A percentile compares a stretch with the other conserved stretches of the same genome.
Evolutionary conservation across 2,113 vertebrate species (phyloP).

Genomic region (Rhegmatorhina hoffmannsi): DNA sequence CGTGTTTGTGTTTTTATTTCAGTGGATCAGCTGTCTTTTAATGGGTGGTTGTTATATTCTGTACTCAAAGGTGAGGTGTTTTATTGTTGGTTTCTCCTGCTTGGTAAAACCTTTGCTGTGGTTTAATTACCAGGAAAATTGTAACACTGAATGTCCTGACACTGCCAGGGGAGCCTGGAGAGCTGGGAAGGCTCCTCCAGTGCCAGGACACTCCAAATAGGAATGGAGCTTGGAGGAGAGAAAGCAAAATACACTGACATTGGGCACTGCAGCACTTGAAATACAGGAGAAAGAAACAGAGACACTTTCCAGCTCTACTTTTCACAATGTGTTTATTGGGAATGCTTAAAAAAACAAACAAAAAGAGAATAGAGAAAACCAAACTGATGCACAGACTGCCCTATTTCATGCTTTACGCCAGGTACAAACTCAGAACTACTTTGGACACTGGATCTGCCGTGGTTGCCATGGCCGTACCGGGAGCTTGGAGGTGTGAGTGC

Average conservation of each 20-base stretch:
- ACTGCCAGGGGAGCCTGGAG: not conserved
- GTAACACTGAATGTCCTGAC: not conserved
- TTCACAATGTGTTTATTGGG: constrained; percentile 30
- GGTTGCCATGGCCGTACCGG: not conserved
- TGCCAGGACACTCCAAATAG: not conserved
- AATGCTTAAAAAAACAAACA: not conserved
- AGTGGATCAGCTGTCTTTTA: not conserved
- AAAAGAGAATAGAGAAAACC: not conserved
- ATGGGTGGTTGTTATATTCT: not conserved
- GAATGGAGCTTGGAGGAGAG: not conserved
- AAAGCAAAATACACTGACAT: not conserved
- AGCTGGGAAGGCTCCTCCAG: not conserved
- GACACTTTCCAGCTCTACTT: not conserved
- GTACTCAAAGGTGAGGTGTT: not conserved
- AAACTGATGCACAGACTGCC: not conserved
- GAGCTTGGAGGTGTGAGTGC: not conserved
- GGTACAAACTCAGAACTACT: not conserved
- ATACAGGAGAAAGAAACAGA: not conserved
- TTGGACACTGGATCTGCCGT: not conserved
- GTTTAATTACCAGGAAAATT: not conserved
- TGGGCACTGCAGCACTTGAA: not conserved
- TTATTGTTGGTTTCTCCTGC: not conserved
- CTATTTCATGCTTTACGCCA: not conserved
- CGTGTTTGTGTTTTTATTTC: not conserved
- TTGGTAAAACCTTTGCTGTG: not conserved